These are phyloP conservation scores for Nemotelus pantherinus DNA, from an alignment of 2,888 invertebrate species.

Conservation along the genomic window DNA sequence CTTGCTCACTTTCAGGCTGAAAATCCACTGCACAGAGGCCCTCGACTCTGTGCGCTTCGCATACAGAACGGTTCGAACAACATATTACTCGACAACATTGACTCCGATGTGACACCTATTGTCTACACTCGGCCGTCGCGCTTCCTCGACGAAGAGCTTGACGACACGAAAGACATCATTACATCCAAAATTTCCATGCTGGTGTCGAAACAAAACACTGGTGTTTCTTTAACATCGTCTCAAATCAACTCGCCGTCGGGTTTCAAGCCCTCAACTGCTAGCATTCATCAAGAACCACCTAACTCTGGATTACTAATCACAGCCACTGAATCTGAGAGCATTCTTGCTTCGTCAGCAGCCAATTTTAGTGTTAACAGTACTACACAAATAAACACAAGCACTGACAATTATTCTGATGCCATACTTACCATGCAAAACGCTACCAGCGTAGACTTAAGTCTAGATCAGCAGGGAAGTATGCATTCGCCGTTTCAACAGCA, in stretches of 20 bases:
- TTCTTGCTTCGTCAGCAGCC: background rate
- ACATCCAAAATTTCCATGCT: constrained; percentile 58
- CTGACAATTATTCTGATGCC: constrained; percentile 46
- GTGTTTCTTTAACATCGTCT: background rate
- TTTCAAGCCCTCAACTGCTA: background rate
- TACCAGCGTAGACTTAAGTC: constrained; percentile 35
- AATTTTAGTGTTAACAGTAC: constrained; percentile 21
- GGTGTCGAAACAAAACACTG: constrained; percentile 26
- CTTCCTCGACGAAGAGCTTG: constrained; percentile 63
- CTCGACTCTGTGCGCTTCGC: constrained; percentile 79
- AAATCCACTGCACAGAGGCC: constrained; percentile 68
- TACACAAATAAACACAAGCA: background rate
- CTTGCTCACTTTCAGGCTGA: constrained; percentile 59
- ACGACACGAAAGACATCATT: constrained; percentile 63
- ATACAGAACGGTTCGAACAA: constrained; percentile 83
- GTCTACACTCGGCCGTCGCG: constrained; percentile 73
- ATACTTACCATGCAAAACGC: constrained; percentile 34
- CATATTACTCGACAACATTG: constrained; percentile 81
- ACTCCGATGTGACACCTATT: constrained; percentile 75
- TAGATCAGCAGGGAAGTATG: constrained; percentile 37
- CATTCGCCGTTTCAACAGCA: constrained; percentile 4
- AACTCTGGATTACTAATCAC: background rate
- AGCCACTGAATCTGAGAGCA: background rate
- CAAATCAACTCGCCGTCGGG: constrained; percentile 17
- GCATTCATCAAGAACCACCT: background rate